Evolutionary conservation across 2,797 vertebrate species (phyloP).

Genomic region (Epinephelus malabaricus): DNA sequence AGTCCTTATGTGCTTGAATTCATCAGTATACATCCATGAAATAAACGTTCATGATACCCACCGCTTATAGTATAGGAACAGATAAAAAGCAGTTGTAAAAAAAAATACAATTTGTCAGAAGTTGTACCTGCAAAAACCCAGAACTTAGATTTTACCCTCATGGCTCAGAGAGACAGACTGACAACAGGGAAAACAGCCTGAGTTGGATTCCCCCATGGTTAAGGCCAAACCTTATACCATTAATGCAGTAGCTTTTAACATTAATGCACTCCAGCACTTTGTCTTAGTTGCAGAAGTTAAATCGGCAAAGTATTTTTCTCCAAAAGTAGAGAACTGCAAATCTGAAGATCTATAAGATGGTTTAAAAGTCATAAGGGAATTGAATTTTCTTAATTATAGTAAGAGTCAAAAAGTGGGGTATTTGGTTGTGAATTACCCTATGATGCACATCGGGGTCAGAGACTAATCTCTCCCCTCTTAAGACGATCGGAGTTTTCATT

Average conservation of each 20-base stretch:
- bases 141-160: conserved; percentile 20
- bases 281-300: conserved; percentile 65
- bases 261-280: conserved; percentile 67
- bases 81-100: conserved; percentile 12
- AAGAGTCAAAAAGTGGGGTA: conserved; percentile 74
- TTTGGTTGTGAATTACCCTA: conserved; percentile 73
- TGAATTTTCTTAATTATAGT: conserved; percentile 84
- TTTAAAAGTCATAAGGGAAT: conserved; percentile 79
- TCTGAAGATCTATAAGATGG: conserved; percentile 64
- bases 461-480: conserved; percentile 75
- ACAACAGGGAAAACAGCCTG: neutral
- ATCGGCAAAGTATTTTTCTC: conserved; percentile 35
- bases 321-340: conserved; percentile 57
- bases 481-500: conserved; percentile 79
- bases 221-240: conserved; percentile 34
- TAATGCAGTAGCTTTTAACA: conserved; percentile 67
- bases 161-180: conserved; percentile 8
- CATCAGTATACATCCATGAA: conserved; percentile 45
- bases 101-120: conserved; percentile 41
- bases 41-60: conserved; percentile 14
- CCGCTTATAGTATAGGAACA: neutral
- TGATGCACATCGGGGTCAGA: conserved; percentile 64
- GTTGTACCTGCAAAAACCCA: conserved; percentile 7
- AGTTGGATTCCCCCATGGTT: conserved; percentile 32
- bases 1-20: conserved; percentile 14